phyloP scores from a whole-genome alignment of 1,140 invertebrate genomes.

The Nilaparvata lugens region DNA sequence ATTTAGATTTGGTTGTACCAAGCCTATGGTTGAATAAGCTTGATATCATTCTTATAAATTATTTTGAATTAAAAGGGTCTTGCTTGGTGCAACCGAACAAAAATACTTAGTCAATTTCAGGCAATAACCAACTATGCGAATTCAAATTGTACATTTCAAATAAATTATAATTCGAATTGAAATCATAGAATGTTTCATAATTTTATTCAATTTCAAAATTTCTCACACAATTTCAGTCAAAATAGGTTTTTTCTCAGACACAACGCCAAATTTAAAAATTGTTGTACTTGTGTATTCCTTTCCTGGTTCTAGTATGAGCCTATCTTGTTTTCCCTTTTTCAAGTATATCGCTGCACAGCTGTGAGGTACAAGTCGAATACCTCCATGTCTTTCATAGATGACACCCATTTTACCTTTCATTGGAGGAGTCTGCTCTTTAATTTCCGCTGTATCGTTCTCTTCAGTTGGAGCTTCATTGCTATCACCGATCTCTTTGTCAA shows the following conservation, averaged over 20 bases:
- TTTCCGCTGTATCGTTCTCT: background rate
- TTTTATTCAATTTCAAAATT: background rate
- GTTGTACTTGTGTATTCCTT: slow-evolving; percentile 17
- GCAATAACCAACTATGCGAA: no score
- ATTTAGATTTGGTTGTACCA: no score
- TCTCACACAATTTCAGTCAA: background rate
- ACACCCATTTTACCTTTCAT: background rate
- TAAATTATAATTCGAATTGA: no score
- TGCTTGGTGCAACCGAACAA: no score
- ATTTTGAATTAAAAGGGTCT: no score
- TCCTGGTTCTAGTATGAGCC: slow-evolving; percentile 18
- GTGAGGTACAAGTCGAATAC: background rate
- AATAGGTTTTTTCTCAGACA: slow-evolving; percentile 4
- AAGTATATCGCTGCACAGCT: background rate
- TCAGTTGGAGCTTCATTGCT: background rate
- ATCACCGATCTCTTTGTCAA: background rate
- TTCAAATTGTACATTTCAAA: no score
- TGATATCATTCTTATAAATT: no score
- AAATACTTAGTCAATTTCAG: no score
- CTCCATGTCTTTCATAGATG: background rate
- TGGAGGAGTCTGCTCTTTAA: background rate
- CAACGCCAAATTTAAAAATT: slow-evolving; percentile 22
- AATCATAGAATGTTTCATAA: no score
- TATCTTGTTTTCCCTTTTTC: slow-evolving; percentile 15
- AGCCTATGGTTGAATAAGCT: no score